Conservation (phyloP, 2,888 invertebrate species). For the Leptopilina myrica region DNA sequence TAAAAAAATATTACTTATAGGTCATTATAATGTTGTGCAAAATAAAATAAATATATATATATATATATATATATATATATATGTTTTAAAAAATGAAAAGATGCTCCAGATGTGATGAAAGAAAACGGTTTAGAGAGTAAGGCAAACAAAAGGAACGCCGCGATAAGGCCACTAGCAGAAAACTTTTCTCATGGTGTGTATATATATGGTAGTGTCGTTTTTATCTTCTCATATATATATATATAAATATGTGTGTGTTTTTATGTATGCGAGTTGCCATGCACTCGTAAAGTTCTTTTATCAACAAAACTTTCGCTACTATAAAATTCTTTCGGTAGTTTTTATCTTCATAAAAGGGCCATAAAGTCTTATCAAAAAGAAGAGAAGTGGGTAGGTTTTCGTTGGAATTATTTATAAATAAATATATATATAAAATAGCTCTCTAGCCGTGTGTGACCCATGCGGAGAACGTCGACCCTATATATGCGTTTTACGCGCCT, state of each 20-base stretch:
- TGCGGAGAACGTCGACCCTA: constrained; percentile 58
- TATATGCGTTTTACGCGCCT: constrained; percentile 63
- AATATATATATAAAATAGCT: constrained; percentile 53
- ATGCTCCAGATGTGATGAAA: too few relatives aligned
- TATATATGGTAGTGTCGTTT: not conserved
- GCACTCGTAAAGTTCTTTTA: constrained; percentile 13
- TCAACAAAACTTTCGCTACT: constrained; percentile 6
- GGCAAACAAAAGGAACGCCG: too few relatives aligned
- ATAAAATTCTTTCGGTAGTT: constrained; percentile 26
- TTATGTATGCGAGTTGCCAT: not conserved
- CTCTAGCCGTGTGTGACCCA: constrained; percentile 55
- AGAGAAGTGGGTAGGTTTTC: constrained; percentile 13
- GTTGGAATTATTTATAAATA: constrained; percentile 44
- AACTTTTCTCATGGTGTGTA: too few relatives aligned
- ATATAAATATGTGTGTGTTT: too few relatives aligned
- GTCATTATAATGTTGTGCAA: too few relatives aligned
- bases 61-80: too few relatives aligned
- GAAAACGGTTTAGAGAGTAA: too few relatives aligned
- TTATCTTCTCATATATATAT: not conserved
- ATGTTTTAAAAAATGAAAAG: too few relatives aligned
- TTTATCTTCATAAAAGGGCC: constrained; percentile 12
- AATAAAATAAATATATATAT: too few relatives aligned
- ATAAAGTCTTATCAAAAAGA: constrained; percentile 19
- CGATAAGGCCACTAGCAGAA: too few relatives aligned
- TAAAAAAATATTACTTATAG: too few relatives aligned